Evolutionary conservation across 2,113 vertebrate species (phyloP).

Genomic region (Odocoileus virginianus): DNA sequence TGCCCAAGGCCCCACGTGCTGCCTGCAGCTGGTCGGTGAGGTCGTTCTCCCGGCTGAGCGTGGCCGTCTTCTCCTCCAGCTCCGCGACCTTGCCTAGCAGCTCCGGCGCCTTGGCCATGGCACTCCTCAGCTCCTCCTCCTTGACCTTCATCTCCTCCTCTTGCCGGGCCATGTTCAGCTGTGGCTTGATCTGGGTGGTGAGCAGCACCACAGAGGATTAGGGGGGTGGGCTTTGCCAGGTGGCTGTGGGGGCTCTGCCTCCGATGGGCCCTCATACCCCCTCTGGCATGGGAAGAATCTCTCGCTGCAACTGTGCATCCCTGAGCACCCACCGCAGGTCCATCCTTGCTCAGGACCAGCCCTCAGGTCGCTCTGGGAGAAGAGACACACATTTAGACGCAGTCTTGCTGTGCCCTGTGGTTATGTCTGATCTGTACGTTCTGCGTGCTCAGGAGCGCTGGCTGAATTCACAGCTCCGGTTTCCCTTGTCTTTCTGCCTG

Average conservation of each 20-base stretch:
- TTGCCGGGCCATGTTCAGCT: slow-evolving; percentile 55
- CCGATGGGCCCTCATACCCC: background rate
- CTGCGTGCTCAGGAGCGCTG: background rate
- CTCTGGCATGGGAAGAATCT: background rate
- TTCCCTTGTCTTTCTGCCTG: background rate
- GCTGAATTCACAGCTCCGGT: background rate
- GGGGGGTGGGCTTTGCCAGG: background rate
- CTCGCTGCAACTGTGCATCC: background rate
- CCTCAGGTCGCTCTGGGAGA: background rate
- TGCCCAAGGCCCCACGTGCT: background rate
- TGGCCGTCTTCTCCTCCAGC: slow-evolving; percentile 52
- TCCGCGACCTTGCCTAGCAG: slow-evolving; percentile 43
- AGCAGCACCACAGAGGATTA: background rate
- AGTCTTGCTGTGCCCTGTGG: background rate
- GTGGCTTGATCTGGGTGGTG: slow-evolving; percentile 56
- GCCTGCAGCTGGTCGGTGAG: slow-evolving; percentile 60
- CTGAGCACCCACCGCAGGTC: background rate
- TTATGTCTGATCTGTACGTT: background rate
- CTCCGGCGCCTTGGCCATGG: slow-evolving; percentile 47
- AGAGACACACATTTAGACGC: background rate
- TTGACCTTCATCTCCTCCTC: slow-evolving; percentile 69
- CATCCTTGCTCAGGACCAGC: background rate
- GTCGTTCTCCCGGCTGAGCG: slow-evolving; percentile 65
- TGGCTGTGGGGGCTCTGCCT: background rate
- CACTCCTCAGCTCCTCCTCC: slow-evolving; percentile 54